Conservation (phyloP, 1,140 invertebrate species). For the Trichogramma pretiosum region DNA sequence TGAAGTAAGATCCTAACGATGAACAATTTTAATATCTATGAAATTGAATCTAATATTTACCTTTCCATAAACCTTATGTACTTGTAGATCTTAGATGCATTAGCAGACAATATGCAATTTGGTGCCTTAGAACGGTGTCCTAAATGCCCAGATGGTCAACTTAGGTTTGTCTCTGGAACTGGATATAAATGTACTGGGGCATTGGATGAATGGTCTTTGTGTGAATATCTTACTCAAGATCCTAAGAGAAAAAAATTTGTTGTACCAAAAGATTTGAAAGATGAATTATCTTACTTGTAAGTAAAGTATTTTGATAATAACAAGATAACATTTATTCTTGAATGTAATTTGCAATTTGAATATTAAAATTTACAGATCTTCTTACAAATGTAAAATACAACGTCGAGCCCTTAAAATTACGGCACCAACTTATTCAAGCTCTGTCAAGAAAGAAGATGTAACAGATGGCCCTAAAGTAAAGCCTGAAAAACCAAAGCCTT, state of each 20-base stretch:
- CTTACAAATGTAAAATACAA: conserved; percentile 42
- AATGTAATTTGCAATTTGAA: background rate
- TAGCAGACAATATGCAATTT: conserved; percentile 81
- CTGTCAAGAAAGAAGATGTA: conserved; percentile 51
- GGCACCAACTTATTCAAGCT: conserved; percentile 40
- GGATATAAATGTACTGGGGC: conserved; percentile 76
- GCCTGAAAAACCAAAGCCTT: conserved; percentile 51
- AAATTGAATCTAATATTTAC: background rate
- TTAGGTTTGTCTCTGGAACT: conserved; percentile 58
- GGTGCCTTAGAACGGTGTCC: conserved; percentile 71
- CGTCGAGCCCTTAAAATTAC: conserved; percentile 54
- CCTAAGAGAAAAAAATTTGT: conserved; percentile 68
- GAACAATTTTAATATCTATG: conserved; percentile 1
- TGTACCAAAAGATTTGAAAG: conserved; percentile 60
- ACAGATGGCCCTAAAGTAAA: conserved; percentile 53
- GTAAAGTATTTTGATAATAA: too few relatives aligned
- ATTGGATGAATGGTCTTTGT: conserved; percentile 86
- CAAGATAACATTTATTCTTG: conserved; percentile 15
- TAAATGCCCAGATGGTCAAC: conserved; percentile 68
- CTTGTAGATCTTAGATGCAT: conserved; percentile 63
- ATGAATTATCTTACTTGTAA: conserved; percentile 54
- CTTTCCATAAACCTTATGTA: conserved; percentile 11
- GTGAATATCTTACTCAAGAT: conserved; percentile 60
- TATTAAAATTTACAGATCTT: background rate
- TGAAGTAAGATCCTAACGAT: conserved; percentile 6